Evolutionary conservation across 2,797 vertebrate species (phyloP), one percentile per base, ranked within the genome.

Genomic region (Heteromormyrus szaboi): DNA sequence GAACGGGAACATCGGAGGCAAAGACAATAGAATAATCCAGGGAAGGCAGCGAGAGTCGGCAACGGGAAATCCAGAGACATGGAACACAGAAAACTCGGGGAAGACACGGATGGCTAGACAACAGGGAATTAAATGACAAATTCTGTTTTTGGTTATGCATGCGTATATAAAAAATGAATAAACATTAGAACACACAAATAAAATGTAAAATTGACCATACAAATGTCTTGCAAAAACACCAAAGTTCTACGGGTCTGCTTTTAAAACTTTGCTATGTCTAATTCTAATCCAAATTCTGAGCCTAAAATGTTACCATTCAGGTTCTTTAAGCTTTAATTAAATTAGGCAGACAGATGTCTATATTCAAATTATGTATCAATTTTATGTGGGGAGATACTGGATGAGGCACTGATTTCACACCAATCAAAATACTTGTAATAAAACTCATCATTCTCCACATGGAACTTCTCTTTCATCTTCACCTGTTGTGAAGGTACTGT

Each of bases 331-430:
- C 17, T 51, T 62, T 89, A 88, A 85, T 89, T 53, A 88, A 89
- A 88, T 89, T 84, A 85, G 17, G 3, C 54, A 83, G 54, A 88
- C 90, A 91, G 90, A 50, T 89, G 87, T 90, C 76, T 87, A 88
- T 91, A 89, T 88, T 88, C 88, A 8, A 56, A 87, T 89, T 87
- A 90, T 53, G 33, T 89, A 90, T 90, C 79, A 72, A 65, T 81
- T 51, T 68, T 83, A 79, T 86, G 51, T 89, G 68, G 72, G 12
- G 44, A 50, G 37, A 44, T 51, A 88, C 53, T 89, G 91, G 90
- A 90, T 91, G 90, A 88, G 68, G 46, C 54, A 9, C 44, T 54
- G 86, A 12, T 89, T 72, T 85, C 87, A 87, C 85, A 54, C 86
- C 81, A 88, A 76, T 90, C 88, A 72, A 76, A 65, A 51, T 44